phyloP scores from a whole-genome alignment of 2,888 invertebrate genomes.

The Amaurobius ferox region DNA sequence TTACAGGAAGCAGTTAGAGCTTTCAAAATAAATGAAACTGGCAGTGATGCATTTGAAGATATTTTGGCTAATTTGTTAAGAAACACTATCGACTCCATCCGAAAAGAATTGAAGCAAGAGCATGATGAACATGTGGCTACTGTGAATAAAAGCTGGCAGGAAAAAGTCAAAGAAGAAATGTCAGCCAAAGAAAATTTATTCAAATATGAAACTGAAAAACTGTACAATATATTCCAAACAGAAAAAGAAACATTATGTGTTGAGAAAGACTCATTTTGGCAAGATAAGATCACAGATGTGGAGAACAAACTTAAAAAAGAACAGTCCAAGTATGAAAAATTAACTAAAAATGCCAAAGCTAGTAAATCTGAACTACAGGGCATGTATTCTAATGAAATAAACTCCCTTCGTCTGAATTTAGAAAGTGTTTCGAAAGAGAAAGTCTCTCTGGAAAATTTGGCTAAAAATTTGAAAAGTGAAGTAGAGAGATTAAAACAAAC shows the following conservation, averaged over 20 bases:
- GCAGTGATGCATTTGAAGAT: conserved; percentile 23
- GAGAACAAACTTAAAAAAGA: conserved; percentile 16
- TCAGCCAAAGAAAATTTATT: not conserved
- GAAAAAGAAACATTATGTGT: conserved; percentile 20
- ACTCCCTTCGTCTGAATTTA: not conserved
- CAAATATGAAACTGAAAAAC: conserved; percentile 24
- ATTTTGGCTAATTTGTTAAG: conserved; percentile 32
- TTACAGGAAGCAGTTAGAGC: conserved; percentile 28
- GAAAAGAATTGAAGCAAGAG: conserved; percentile 16
- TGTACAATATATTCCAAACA: conserved; percentile 27
- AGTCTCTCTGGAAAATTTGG: not conserved
- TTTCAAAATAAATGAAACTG: conserved; percentile 15
- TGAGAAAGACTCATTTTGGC: conserved; percentile 50
- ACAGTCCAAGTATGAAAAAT: not conserved
- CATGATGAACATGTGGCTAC: conserved; percentile 23
- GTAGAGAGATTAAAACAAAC: conserved; percentile 16
- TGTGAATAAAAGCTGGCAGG: conserved; percentile 54
- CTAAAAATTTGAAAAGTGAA: conserved; percentile 13
- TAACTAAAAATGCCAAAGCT: not conserved
- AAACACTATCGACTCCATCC: conserved; percentile 28
- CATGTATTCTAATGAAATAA: not conserved
- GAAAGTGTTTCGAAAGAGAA: conserved; percentile 26
- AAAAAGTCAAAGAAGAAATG: conserved; percentile 39
- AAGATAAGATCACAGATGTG: conserved; percentile 26
- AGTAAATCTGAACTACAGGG: not conserved